phyloP scores from a whole-genome alignment of 2,113 vertebrate species.

The Rissa tridactyla region DNA sequence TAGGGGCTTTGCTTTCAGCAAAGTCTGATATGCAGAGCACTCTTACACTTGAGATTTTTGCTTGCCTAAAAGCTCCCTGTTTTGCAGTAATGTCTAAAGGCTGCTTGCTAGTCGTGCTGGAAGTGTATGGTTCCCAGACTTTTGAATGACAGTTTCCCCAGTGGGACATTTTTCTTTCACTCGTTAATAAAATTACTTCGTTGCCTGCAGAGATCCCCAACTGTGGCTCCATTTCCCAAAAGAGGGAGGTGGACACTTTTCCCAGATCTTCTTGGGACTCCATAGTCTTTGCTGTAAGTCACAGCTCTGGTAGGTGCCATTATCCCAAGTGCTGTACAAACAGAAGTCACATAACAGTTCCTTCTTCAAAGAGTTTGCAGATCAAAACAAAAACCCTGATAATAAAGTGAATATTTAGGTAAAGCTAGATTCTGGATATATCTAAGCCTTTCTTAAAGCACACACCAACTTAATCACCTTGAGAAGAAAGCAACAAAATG shows the following conservation, averaged over 20 bases:
- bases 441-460: neutral
- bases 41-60: neutral
- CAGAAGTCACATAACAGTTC: neutral
- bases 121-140: neutral
- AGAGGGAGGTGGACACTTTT: neutral
- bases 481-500: neutral
- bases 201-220: neutral
- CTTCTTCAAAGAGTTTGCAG: neutral
- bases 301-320: neutral
- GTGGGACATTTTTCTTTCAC: neutral
- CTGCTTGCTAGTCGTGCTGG: neutral
- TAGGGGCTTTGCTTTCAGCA: neutral
- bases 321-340: neutral
- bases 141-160: neutral
- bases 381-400: neutral
- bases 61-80: neutral
- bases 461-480: neutral
- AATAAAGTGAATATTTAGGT: neutral
- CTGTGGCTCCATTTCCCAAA: neutral
- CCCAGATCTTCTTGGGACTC: neutral
- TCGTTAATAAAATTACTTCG: neutral
- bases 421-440: neutral
- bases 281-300: neutral
- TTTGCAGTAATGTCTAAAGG: neutral
- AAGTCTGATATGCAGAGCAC: neutral